phyloP scores from a whole-genome alignment of 2,113 vertebrate genomes.

The Craseonycteris thonglongyai region DNA sequence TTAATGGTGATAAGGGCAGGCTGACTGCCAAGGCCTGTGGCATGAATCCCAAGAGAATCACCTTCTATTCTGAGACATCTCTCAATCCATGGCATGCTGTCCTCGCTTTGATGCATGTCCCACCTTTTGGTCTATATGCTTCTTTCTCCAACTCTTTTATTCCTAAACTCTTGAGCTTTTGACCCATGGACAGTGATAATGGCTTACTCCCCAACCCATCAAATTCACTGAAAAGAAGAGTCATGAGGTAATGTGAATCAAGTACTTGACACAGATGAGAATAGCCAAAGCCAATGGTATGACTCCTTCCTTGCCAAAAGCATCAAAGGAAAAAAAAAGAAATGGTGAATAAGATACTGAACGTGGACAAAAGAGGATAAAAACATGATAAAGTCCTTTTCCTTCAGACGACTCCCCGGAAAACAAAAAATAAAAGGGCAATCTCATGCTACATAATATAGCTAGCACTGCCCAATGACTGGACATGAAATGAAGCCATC shows the following conservation, averaged over 20 bases:
- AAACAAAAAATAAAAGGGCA: not conserved
- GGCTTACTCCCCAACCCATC: conserved; percentile 27
- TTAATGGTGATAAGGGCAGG: conserved; percentile 44
- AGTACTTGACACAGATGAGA: conserved; percentile 28
- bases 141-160: not conserved
- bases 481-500: not conserved
- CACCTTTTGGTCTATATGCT: not conserved
- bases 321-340: not conserved
- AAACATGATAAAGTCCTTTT: not conserved
- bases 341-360: not conserved
- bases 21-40: conserved; percentile 16
- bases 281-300: not conserved
- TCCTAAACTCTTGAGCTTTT: not conserved
- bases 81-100: not conserved
- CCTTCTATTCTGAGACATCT: conserved; percentile 59
- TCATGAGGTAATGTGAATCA: conserved; percentile 52
- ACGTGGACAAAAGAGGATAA: not conserved
- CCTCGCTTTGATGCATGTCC: not conserved
- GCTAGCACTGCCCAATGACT: not conserved
- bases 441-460: not conserved
- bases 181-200: not conserved
- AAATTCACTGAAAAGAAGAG: conserved; percentile 57
- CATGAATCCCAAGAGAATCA: conserved; percentile 51
- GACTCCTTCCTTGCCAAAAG: not conserved
- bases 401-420: not conserved